Conservation (phyloP, 2,797 vertebrate species). For the Lutjanus campechanus region DNA sequence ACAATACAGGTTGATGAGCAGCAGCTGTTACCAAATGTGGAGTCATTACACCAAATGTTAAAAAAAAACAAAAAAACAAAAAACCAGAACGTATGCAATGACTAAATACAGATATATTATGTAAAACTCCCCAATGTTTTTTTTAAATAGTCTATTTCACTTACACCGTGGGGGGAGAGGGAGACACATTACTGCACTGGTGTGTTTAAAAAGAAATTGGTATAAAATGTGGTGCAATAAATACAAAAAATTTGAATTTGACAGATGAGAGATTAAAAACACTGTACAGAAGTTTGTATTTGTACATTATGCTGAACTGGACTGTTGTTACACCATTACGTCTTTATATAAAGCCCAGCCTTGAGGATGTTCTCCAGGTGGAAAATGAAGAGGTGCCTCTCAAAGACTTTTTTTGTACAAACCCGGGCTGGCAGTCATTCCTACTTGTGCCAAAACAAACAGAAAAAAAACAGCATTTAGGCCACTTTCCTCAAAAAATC, state of each 20-base stretch:
- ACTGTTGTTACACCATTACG: constrained; percentile 67
- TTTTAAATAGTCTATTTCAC: constrained; percentile 69
- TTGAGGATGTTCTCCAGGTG: constrained; percentile 59
- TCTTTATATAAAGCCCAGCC: constrained; percentile 70
- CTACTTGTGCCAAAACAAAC: constrained; percentile 55
- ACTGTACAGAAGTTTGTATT: constrained; percentile 82
- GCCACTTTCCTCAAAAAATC: constrained; percentile 54
- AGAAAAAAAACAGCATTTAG: constrained; percentile 39
- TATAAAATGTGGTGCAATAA: constrained; percentile 84
- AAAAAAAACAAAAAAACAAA: constrained; percentile 37
- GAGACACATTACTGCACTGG: constrained; percentile 79
- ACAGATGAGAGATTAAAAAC: constrained; percentile 85
- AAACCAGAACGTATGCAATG: constrained; percentile 56
- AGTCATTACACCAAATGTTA: constrained; percentile 82
- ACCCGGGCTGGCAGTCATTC: constrained; percentile 68
- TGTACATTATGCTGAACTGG: constrained; percentile 80
- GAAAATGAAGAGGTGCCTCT: constrained; percentile 58
- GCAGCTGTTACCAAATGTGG: constrained; percentile 78
- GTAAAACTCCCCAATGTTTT: constrained; percentile 65
- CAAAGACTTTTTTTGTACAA: constrained; percentile 37
- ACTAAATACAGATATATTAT: constrained; percentile 74
- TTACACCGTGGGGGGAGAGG: constrained; percentile 59
- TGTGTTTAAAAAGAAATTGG: constrained; percentile 78
- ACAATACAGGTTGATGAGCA: constrained; percentile 73
- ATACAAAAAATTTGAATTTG: constrained; percentile 80